A percentile compares a stretch with the other conserved stretches of the same genome.
Conservation (phyloP, 92 coral and sea anemone species). For the Epizoanthus stellaris region DNA sequence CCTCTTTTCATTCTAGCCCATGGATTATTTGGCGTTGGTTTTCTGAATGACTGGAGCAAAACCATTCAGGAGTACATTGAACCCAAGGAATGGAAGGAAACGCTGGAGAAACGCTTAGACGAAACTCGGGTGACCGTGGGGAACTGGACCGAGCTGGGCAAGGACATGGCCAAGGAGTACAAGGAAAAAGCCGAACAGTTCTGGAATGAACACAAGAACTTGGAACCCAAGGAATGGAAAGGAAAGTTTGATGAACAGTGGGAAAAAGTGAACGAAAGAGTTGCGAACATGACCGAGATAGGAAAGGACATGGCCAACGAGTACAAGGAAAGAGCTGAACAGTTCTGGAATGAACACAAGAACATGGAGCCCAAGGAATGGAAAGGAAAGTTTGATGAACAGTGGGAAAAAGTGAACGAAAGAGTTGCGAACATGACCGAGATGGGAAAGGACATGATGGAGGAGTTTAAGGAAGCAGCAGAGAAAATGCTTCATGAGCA, state of each 20-base stretch:
- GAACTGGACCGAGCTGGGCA: conserved; percentile 25
- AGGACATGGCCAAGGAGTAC: conserved; percentile 1
- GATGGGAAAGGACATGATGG: conserved; percentile 2
- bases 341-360: conserved; percentile 30
- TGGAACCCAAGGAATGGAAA: conserved; percentile 14
- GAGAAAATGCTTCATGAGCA: not conserved
- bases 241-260: not conserved
- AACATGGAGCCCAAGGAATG: conserved; percentile 12
- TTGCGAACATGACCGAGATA: conserved; percentile 11
- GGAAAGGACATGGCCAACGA: not conserved
- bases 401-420: not conserved
- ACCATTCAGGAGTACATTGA: too few relatives aligned
- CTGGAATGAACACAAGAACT: conserved; percentile 25
- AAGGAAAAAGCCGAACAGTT: conserved; percentile 1
- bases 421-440: conserved; percentile 10
- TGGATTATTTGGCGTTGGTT: too few relatives aligned
- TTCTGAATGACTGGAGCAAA: too few relatives aligned
- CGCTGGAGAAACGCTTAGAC: too few relatives aligned
- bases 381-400: not conserved
- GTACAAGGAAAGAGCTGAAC: not conserved
- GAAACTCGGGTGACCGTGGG: too few relatives aligned
- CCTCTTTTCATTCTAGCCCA: too few relatives aligned
- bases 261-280: not conserved
- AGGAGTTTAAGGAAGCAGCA: not conserved
- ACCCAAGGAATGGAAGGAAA: too few relatives aligned